phyloP scores from a whole-genome alignment of 1,140 invertebrate genomes.

The Aplysia californica region DNA sequence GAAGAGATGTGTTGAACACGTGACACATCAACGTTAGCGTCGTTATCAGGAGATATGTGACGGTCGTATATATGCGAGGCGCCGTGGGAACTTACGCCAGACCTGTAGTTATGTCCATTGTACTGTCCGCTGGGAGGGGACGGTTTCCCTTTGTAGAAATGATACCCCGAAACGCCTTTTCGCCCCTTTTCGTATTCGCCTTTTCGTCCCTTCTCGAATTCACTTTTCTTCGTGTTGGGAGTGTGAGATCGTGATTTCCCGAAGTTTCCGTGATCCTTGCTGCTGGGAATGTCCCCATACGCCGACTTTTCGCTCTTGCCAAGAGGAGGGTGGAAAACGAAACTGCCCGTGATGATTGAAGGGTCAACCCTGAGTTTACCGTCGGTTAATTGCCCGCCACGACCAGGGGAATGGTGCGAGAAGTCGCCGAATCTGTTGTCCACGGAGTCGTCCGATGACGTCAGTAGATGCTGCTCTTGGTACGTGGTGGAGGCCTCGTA shows the following conservation, averaged over 20 bases:
- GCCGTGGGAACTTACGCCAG: not conserved
- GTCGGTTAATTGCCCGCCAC: too few species aligned
- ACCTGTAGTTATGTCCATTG: not conserved
- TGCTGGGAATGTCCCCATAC: not conserved
- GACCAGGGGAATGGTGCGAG: not conserved
- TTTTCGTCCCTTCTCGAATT: too few species aligned
- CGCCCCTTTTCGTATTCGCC: not conserved
- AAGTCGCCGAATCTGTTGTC: not conserved
- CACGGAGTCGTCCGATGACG: not conserved
- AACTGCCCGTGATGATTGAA: constrained; percentile 8
- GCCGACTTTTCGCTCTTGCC: not conserved
- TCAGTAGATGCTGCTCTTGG: constrained; percentile 1
- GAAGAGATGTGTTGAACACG: not conserved
- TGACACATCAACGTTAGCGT: not conserved
- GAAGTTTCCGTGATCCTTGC: too few species aligned
- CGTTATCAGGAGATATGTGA: too few species aligned
- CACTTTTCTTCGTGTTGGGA: too few species aligned
- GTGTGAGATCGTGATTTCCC: too few species aligned
- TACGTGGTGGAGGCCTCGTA: not conserved
- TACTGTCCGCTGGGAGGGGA: too few species aligned
- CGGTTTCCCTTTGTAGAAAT: constrained; percentile 11
- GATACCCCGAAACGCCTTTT: not conserved
- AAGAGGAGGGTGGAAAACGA: constrained; percentile 9
- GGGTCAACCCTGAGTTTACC: constrained; percentile 1
- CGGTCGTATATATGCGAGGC: not conserved